Percentiles rank a stretch among this genome's conserved stretches.
Conservation (phyloP, 2,113 vertebrate genomes). For the Xiphophorus maculatus region DNA sequence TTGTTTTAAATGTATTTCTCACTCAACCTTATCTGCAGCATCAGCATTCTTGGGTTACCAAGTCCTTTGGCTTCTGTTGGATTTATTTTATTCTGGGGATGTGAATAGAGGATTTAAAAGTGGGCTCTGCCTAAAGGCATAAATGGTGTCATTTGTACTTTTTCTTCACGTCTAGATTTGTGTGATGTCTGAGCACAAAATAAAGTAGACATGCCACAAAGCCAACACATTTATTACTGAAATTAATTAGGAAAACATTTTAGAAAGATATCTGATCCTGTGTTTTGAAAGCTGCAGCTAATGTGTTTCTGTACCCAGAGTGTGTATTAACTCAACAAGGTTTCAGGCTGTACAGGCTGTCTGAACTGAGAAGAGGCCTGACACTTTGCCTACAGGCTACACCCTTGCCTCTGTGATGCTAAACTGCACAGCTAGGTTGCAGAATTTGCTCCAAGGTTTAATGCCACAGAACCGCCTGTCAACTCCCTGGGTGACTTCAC, state of each 20-base stretch:
- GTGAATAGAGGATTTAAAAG: constrained; percentile 29
- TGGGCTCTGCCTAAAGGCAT: constrained; percentile 20
- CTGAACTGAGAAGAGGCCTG: constrained; percentile 42
- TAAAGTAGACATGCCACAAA: constrained; percentile 13
- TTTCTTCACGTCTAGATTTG: constrained; percentile 43
- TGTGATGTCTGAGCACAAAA: constrained; percentile 34
- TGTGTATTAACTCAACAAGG: constrained; percentile 55
- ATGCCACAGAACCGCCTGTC: constrained; percentile 44
- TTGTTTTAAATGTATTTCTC: constrained; percentile 16
- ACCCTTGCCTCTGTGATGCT: constrained; percentile 50
- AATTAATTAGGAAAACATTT: constrained; percentile 73
- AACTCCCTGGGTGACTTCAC: constrained; percentile 51
- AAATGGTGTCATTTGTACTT: constrained; percentile 52
- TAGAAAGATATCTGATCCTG: constrained; percentile 51
- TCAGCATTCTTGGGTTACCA: constrained; percentile 29
- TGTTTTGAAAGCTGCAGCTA: constrained; percentile 73
- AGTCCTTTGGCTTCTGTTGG: constrained; percentile 26
- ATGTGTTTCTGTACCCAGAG: constrained; percentile 54
- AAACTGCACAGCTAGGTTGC: constrained; percentile 48
- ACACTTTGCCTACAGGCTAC: constrained; percentile 39
- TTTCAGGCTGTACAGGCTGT: constrained; percentile 44
- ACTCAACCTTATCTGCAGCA: constrained; percentile 35
- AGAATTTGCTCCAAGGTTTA: constrained; percentile 37
- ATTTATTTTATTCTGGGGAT: constrained; percentile 40
- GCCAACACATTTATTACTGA: constrained; percentile 55